Evolutionary conservation across 2,797 vertebrate species (phyloP).

Genomic region (Syngnathus acus): DNA sequence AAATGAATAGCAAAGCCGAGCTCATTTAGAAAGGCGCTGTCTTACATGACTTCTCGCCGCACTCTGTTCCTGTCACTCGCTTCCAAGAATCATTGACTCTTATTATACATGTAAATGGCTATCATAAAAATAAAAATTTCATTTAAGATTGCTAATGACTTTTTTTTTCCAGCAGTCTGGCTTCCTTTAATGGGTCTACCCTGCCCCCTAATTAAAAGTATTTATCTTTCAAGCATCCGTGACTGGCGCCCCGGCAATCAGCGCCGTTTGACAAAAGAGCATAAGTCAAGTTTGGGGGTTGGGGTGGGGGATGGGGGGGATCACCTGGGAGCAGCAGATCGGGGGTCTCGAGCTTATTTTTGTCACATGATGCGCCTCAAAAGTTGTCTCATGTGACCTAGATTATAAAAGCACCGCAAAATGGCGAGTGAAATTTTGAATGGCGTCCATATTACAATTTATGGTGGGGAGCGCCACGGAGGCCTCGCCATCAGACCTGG

Average conservation of each 20-base stretch:
- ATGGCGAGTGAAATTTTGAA: background rate
- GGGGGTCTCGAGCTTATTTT: background rate
- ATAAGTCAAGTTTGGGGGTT: slow-evolving; percentile 38
- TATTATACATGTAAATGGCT: slow-evolving; percentile 99
- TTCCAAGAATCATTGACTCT: slow-evolving; percentile 99
- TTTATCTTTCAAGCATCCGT: slow-evolving; percentile 99
- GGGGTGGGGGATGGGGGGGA: slow-evolving; percentile 1
- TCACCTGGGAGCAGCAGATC: slow-evolving; percentile 40
- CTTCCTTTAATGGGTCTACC: slow-evolving; percentile 99
- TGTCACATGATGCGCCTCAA: background rate
- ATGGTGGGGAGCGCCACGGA: background rate
- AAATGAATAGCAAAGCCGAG: slow-evolving; percentile 95
- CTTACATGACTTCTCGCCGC: slow-evolving; percentile 96
- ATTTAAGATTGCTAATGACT: slow-evolving; percentile 99
- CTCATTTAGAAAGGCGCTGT: slow-evolving; percentile 99
- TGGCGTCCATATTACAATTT: background rate
- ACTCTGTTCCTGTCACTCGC: slow-evolving; percentile 99
- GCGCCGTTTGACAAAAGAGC: slow-evolving; percentile 48
- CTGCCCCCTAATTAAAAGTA: slow-evolving; percentile 99
- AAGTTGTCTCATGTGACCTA: no score
- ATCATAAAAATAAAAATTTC: slow-evolving; percentile 99
- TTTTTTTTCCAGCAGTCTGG: slow-evolving; percentile 92
- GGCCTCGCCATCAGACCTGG: slow-evolving; percentile 48
- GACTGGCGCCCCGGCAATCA: slow-evolving; percentile 78
- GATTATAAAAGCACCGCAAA: background rate